Evolutionary conservation across 2,888 invertebrate species (phyloP), one percentile per base, ranked within the genome.

Genomic region (Mesoligia furuncula): DNA sequence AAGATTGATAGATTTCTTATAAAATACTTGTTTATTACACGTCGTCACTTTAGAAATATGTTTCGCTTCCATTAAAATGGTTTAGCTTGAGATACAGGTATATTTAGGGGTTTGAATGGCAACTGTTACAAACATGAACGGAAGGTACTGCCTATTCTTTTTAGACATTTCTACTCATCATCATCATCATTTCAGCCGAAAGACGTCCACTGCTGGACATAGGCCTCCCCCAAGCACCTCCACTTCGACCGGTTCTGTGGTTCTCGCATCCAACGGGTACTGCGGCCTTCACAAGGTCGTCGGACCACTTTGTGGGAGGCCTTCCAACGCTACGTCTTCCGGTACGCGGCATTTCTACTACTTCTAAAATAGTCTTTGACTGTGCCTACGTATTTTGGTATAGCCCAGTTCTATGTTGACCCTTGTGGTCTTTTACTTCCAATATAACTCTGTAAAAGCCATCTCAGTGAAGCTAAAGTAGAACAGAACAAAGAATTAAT

Each of bases 401-500:
- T 17, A 61, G 8, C 27, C 17, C 27, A 11, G 20, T 13, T 0
- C 8, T 4, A 45, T 31, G 24, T 39, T 39, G 17, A 71, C 48
- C 36, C 17, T 27, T 1, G 9, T 45, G 20, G 51, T 68, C 20
- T 20, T 31, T 17, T 36, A 59, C 13, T 68, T 48, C 39, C 31
- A 70, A 73, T 66, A 66, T n/a, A 77, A 67, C 17, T 45, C 24
- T 7, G 74, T 59, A 61, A 79, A 61, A 71, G 42, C 39, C 24
- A 75, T 75, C 42, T 31, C 54, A 42, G 31, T 73, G 27, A 9
- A 74, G 45, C 36, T 73, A 51, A 69, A 79, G 51, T 64, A 61
- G 71, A 74, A 74, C 66, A 75, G 51, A 76, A 75, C 73, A 88
- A 81, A 87, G 66, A 84, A 81, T 80, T 81, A 81, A 82, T 69